phyloP scores from a whole-genome alignment of 2,113 vertebrate genomes.

The Triplophysa siluroides region DNA sequence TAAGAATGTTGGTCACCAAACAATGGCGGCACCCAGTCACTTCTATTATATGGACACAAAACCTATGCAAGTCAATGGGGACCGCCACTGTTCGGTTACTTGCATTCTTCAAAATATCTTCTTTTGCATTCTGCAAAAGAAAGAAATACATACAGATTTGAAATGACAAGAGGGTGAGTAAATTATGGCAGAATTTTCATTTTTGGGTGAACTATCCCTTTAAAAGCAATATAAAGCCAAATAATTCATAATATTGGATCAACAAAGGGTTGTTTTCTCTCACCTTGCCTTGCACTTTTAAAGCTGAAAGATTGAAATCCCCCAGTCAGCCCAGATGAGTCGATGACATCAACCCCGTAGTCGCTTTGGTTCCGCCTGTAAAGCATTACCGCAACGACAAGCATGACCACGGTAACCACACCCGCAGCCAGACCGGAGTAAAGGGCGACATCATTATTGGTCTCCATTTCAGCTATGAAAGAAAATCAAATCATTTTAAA shows the following conservation, averaged over 20 bases:
- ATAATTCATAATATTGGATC: neutral
- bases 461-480: slow-evolving; percentile 79
- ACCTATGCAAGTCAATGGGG: no score
- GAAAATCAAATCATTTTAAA: slow-evolving; percentile 24
- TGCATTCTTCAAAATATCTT: no score
- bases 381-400: slow-evolving; percentile 86
- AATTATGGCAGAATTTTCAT: no score
- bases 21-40: no score
- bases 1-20: no score
- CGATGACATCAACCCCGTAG: slow-evolving; percentile 94
- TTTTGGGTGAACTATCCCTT: no score
- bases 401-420: slow-evolving; percentile 83
- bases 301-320: slow-evolving; percentile 98
- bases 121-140: no score
- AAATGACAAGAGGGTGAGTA: no score
- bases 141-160: no score
- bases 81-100: no score
- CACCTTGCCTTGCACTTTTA: slow-evolving; percentile 95
- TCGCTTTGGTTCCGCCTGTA: slow-evolving; percentile 94
- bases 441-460: slow-evolving; percentile 86
- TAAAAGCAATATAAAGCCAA: no score
- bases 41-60: no score
- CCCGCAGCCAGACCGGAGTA: slow-evolving; percentile 92
- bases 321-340: slow-evolving; percentile 92
- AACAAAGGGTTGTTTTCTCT: slow-evolving; percentile 52